A percentile compares a stretch with the other conserved stretches of the same genome.
These are phyloP conservation scores for Cylloceria caligata DNA, from an alignment of 2,888 invertebrate genomes.

Conservation along the genomic window DNA sequence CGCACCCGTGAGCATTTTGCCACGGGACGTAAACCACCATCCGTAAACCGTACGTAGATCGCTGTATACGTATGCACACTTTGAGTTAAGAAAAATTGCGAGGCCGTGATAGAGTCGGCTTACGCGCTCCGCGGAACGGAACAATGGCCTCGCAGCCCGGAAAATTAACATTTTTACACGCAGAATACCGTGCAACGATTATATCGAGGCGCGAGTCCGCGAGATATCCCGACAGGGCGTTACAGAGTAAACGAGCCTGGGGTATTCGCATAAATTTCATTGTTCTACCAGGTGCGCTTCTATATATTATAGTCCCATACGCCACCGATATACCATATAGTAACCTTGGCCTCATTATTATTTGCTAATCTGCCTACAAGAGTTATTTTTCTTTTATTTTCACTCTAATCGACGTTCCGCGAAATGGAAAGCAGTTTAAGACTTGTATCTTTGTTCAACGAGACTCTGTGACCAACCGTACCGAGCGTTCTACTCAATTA, in stretches of 20 bases:
- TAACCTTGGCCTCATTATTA: slow-evolving; percentile 82
- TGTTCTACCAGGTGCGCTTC: slow-evolving; percentile 64
- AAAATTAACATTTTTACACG: slow-evolving; percentile 77
- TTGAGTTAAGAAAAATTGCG: slow-evolving; percentile 53
- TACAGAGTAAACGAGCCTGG: slow-evolving; percentile 43
- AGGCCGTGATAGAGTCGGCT: slow-evolving; percentile 67
- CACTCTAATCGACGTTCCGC: background rate
- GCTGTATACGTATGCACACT: slow-evolving; percentile 25
- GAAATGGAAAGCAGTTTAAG: slow-evolving; percentile 8
- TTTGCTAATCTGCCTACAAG: slow-evolving; percentile 75
- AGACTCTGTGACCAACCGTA: slow-evolving; percentile 9
- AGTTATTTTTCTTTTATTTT: slow-evolving; percentile 38
- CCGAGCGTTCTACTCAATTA: background rate
- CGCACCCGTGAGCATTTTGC: slow-evolving; percentile 73
- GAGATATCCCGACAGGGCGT: slow-evolving; percentile 35
- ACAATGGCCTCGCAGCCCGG: slow-evolving; percentile 71
- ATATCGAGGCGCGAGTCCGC: slow-evolving; percentile 62
- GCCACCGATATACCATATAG: slow-evolving; percentile 67
- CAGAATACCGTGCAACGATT: slow-evolving; percentile 68
- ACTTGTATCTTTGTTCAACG: slow-evolving; percentile 42
- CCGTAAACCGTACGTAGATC: slow-evolving; percentile 30
- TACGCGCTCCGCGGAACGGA: slow-evolving; percentile 68
- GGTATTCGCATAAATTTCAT: slow-evolving; percentile 72
- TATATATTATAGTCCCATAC: slow-evolving; percentile 38
- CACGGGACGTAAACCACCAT: slow-evolving; percentile 40